These are phyloP conservation scores for Calephelis nemesis DNA, from an alignment of 1,140 invertebrate species.

Conservation along the genomic window DNA sequence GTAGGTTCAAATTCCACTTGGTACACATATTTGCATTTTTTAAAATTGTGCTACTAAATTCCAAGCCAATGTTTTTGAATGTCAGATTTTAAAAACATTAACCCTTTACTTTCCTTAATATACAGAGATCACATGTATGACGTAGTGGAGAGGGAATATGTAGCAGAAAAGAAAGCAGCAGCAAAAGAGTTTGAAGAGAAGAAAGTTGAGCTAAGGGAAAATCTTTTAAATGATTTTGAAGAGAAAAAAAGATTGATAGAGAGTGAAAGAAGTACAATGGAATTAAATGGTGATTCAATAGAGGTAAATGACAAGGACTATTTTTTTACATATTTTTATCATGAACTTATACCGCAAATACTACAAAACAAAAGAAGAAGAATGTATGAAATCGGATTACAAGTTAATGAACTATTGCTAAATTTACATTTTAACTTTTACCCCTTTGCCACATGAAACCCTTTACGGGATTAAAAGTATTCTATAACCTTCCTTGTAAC, in stretches of 20 bases:
- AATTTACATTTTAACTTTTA: too few species aligned
- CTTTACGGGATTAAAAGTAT: too few species aligned
- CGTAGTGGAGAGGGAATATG: slow-evolving; percentile 92
- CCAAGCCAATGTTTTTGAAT: neutral
- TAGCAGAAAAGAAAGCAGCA: slow-evolving; percentile 92
- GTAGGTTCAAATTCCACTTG: too few species aligned
- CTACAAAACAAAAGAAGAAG: too few species aligned
- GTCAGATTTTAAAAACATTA: too few species aligned
- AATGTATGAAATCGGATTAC: too few species aligned
- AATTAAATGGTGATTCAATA: slow-evolving; percentile 92
- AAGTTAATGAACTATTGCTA: too few species aligned
- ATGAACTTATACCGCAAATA: too few species aligned
- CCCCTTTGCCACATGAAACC: too few species aligned
- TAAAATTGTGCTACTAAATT: slow-evolving; percentile 11
- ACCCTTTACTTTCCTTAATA: neutral
- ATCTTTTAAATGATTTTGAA: slow-evolving; percentile 93
- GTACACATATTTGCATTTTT: too few species aligned
- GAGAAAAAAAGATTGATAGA: slow-evolving; percentile 95
- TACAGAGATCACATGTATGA: slow-evolving; percentile 82
- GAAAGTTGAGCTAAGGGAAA: slow-evolving; percentile 94
- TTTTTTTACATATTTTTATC: too few species aligned
- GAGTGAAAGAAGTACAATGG: slow-evolving; percentile 90
- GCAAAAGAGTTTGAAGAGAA: slow-evolving; percentile 97
- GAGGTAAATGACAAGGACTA: slow-evolving; percentile 79
- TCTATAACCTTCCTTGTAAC: too few species aligned